Percentiles rank a stretch among this genome's conserved stretches.
Evolutionary conservation across 2,113 vertebrate genomes (phyloP).

Genomic region (Paracanthobrama guichenoti): DNA sequence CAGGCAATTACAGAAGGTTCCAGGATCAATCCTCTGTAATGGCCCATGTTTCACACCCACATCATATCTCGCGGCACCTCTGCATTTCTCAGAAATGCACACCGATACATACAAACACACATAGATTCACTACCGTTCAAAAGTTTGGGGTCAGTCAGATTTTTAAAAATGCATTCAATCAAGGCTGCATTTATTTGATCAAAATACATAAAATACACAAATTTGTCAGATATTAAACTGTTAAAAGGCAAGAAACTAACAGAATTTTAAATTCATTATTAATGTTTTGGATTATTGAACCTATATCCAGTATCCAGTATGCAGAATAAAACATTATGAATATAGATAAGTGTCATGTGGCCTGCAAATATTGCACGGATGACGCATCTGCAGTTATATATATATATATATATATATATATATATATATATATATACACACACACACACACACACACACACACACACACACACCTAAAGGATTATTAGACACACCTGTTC

Average conservation of each 20-base stretch:
- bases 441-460: no score
- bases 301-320: no score
- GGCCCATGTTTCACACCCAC: neutral
- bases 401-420: no score
- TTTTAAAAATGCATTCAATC: neutral
- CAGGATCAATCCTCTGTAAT: neutral
- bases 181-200: neutral
- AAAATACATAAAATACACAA: no score
- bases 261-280: no score
- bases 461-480: no score
- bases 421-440: no score
- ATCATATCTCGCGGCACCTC: neutral
- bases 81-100: slow-evolving; percentile 17
- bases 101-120: neutral
- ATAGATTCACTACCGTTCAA: neutral
- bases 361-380: neutral
- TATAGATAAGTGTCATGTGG: neutral
- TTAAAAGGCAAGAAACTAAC: no score
- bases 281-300: no score
- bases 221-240: no score
- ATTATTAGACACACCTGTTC: no score
- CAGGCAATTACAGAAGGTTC: slow-evolving; percentile 4
- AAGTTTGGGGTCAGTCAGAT: neutral
- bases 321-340: no score
- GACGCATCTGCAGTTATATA: neutral